phyloP scores from a whole-genome alignment of 2,113 vertebrate species.

The human (Homo sapiens) region DNA sequence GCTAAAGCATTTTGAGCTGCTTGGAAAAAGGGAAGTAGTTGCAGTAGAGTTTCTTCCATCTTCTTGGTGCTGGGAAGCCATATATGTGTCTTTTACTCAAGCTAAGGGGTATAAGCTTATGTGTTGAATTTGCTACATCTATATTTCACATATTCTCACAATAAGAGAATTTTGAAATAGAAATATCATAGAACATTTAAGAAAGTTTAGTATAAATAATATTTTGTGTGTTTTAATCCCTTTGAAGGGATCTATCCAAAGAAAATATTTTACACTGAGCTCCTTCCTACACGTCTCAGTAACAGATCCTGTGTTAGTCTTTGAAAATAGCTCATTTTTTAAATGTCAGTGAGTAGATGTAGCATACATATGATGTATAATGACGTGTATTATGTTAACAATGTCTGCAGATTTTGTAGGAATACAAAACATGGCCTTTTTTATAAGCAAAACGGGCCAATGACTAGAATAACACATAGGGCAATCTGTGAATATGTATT shows the following conservation, averaged over 20 bases:
- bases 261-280: constrained; percentile 8
- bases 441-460: background rate
- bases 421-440: background rate
- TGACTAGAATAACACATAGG: background rate
- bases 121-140: background rate
- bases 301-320: background rate
- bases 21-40: background rate
- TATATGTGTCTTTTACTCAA: background rate
- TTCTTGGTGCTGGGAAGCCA: constrained; percentile 35
- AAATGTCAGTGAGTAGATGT: background rate
- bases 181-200: constrained; percentile 24
- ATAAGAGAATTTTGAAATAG: background rate
- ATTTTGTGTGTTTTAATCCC: constrained; percentile 11
- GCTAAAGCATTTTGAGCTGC: background rate
- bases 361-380: background rate
- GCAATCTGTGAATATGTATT: constrained; percentile 20
- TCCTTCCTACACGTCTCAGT: background rate
- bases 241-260: constrained; percentile 43
- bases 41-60: background rate
- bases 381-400: background rate
- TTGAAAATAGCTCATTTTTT: background rate
- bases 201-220: constrained; percentile 54
- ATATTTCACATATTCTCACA: background rate
- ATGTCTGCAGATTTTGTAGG: background rate
- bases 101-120: background rate